phyloP scores from a whole-genome alignment of 1,140 invertebrate species.

The Bombus terrestris region DNA sequence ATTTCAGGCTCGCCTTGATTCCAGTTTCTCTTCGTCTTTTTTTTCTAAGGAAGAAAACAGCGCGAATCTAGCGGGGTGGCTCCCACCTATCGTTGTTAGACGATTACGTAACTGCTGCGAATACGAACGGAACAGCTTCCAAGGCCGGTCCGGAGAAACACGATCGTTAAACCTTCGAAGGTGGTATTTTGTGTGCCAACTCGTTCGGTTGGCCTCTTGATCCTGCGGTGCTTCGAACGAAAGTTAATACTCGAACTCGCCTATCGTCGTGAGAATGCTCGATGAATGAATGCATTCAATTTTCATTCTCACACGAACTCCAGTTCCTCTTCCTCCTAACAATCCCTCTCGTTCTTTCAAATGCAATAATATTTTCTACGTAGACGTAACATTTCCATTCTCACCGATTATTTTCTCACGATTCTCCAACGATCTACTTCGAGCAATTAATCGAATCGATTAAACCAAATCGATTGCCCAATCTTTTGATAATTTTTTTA shows the following conservation, averaged over 20 bases:
- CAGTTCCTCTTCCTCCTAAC: constrained; percentile 5
- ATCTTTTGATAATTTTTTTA: not conserved
- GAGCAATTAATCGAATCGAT: not conserved
- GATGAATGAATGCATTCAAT: constrained; percentile 31
- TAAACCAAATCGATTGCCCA: not conserved
- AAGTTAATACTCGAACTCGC: constrained; percentile 55
- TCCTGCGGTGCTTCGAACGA: constrained; percentile 42
- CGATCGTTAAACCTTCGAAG: constrained; percentile 65
- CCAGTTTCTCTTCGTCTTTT: not conserved
- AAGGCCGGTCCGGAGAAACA: constrained; percentile 72
- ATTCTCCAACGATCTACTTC: not conserved
- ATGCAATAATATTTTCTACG: not conserved
- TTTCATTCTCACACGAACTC: constrained; percentile 15
- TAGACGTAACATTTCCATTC: not conserved
- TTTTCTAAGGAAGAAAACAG: not conserved
- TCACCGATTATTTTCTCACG: not conserved
- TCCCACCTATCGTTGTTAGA: constrained; percentile 56
- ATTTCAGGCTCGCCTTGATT: constrained; percentile 26
- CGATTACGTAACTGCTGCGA: constrained; percentile 70
- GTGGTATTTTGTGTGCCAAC: constrained; percentile 56
- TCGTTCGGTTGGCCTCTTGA: constrained; percentile 35
- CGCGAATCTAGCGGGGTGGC: constrained; percentile 23
- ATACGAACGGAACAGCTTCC: constrained; percentile 64
- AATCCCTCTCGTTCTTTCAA: not conserved
- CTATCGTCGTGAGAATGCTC: constrained; percentile 42